Base-by-base conservation (phyloP, 1,140 invertebrate species). In the Ceratosolen solmsi region DNA sequence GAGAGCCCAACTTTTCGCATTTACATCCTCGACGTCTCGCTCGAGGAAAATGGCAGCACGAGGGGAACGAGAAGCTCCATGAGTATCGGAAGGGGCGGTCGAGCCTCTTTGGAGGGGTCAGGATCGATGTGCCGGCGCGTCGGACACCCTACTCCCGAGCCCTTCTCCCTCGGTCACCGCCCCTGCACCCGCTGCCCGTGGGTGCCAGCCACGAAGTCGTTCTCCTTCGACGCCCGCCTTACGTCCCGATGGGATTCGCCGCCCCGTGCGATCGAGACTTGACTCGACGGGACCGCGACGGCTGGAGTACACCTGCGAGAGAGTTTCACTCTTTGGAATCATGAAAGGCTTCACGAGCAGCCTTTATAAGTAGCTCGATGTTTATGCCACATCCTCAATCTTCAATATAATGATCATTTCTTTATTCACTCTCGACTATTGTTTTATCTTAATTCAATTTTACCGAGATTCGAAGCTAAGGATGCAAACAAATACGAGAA, bases 1-100 rank as follows among this genome's bases (percentile, higher is more conserved):
- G 85, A 80, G 85, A 84, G 84, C 82, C 84, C 86, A 89, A 87
- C 80, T 87, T 89, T 88, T 88, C 85, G 84, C 85, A 87, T 80
- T 65, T 80, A 73, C 70, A 72, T 80, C 70, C 51, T 17, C n/a
- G 9, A 9, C 27, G 5, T 15, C n/a, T 68, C 46, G 80, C 33
- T 82, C 73, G 56, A 56, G 73, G 68, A 72, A 84, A 86, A 85
- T 79, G 83, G 72, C 82, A 74, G 15, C 33, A 63, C 79, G 78
- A 30, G 17, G 33, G 33, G 63, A 33, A 20, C 33, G 17, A 17
- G 33, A 20, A 33, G 33, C 33, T 38, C 63, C 63, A 68, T 27
- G 63, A 68, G 63, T 15, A 68, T 38, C 63, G 33, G 33, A 54
- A 9, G 82, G 82, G 83, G 82, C 80, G 82, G 82, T 27, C 54